Percentiles rank a stretch among this genome's conserved stretches.
Conservation (phyloP, 1,140 invertebrate species). For the Zaprionus lachaisei region DNA sequence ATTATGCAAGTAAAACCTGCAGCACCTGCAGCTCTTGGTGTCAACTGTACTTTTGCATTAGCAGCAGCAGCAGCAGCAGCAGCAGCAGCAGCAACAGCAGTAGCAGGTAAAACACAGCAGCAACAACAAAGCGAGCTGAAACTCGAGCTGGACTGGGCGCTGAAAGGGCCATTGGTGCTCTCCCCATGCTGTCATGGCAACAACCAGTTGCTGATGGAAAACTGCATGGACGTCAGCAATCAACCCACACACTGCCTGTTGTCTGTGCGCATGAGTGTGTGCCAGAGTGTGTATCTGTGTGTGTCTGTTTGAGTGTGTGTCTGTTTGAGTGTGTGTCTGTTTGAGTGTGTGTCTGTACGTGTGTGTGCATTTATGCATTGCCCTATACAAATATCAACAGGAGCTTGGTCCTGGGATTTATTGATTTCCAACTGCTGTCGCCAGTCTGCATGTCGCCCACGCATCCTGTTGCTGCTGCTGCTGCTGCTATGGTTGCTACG, state of each 20-base stretch:
- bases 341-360: not conserved
- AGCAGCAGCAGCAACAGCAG: slow-evolving; percentile 1
- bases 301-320: not conserved
- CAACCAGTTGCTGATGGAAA: slow-evolving; percentile 49
- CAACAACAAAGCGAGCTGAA: slow-evolving; percentile 9
- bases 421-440: slow-evolving; percentile 62
- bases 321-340: slow-evolving; percentile 26
- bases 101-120: not conserved
- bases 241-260: slow-evolving; percentile 51
- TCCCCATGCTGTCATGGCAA: slow-evolving; percentile 30
- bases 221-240: slow-evolving; percentile 67
- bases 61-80: not conserved
- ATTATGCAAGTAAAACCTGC: slow-evolving; percentile 12
- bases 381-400: slow-evolving; percentile 77
- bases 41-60: slow-evolving; percentile 41
- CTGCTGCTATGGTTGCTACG: slow-evolving; percentile 25
- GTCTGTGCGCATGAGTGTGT: not conserved
- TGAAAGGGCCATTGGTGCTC: slow-evolving; percentile 6
- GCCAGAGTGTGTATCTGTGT: not conserved
- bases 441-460: slow-evolving; percentile 31
- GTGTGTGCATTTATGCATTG: slow-evolving; percentile 73
- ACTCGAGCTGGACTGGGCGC: slow-evolving; percentile 6
- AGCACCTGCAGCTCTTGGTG: slow-evolving; percentile 21
- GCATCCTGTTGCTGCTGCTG: slow-evolving; percentile 42
- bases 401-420: slow-evolving; percentile 78